phyloP scores from a whole-genome alignment of 2,113 vertebrate genomes.

The Psittacula cyanocephala region DNA sequence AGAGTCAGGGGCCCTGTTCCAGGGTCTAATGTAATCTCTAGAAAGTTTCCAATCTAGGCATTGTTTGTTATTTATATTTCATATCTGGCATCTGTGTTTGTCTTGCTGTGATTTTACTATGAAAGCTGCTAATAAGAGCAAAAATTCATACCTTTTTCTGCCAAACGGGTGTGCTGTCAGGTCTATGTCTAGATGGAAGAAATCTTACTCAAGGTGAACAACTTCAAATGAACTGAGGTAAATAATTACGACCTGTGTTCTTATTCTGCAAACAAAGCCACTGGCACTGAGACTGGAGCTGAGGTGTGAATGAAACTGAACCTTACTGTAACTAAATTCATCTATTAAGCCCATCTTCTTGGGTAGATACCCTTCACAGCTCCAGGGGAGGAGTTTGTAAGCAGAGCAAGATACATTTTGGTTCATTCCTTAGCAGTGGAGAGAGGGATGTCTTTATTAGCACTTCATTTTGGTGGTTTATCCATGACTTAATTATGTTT shows the following conservation, averaged over 20 bases:
- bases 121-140: neutral
- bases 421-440: neutral
- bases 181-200: neutral
- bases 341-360: neutral
- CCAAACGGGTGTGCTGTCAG: fast-evolving
- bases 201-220: neutral
- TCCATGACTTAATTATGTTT: neutral
- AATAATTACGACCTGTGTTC: neutral
- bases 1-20: conserved; percentile 20
- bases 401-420: neutral
- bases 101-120: neutral
- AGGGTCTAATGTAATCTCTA: conserved; percentile 26
- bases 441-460: neutral
- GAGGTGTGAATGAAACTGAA: neutral
- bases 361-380: neutral
- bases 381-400: neutral
- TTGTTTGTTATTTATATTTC: conserved; percentile 55
- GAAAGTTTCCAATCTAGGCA: conserved; percentile 39
- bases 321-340: neutral
- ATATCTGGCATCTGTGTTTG: neutral
- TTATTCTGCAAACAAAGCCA: neutral
- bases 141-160: neutral
- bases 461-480: neutral
- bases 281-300: neutral
- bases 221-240: neutral